These are phyloP conservation scores for Drosophila pruinosa DNA, from an alignment of 1,140 invertebrate species.

Conservation along the genomic window DNA sequence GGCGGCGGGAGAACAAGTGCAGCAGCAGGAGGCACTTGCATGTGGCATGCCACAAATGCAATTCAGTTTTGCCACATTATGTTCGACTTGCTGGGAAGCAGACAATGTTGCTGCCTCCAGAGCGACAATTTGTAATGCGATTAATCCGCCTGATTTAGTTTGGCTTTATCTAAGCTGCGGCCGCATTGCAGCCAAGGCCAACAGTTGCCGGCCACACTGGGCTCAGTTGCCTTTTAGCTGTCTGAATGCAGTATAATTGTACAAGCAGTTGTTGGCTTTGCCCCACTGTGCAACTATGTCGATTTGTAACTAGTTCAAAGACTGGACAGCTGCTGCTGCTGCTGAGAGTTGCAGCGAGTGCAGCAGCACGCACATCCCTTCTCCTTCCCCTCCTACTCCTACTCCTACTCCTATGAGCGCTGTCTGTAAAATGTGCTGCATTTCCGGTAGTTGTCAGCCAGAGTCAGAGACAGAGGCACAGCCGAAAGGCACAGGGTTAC, in stretches of 20 bases:
- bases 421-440: slow-evolving; percentile 71
- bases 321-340: slow-evolving; percentile 23
- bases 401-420: background rate
- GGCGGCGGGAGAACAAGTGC: slow-evolving; percentile 48
- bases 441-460: slow-evolving; percentile 64
- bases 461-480: background rate
- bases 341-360: slow-evolving; percentile 42
- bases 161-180: slow-evolving; percentile 25
- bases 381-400: background rate
- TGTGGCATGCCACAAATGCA: slow-evolving; percentile 66
- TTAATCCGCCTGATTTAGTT: slow-evolving; percentile 74
- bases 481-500: slow-evolving; percentile 2
- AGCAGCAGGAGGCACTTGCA: slow-evolving; percentile 32
- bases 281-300: background rate
- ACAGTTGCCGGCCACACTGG: background rate
- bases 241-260: too few relatives aligned
- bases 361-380: slow-evolving; percentile 45
- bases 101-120: background rate
- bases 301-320: slow-evolving; percentile 5
- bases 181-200: slow-evolving; percentile 15
- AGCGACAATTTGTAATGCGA: slow-evolving; percentile 75
- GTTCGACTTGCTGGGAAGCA: slow-evolving; percentile 31
- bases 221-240: too few relatives aligned
- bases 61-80: slow-evolving; percentile 69
- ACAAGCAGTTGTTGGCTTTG: too few relatives aligned